These are phyloP conservation scores for Premnoplex brunnescens DNA, from an alignment of 2,797 vertebrate genomes.

Conservation along the genomic window DNA sequence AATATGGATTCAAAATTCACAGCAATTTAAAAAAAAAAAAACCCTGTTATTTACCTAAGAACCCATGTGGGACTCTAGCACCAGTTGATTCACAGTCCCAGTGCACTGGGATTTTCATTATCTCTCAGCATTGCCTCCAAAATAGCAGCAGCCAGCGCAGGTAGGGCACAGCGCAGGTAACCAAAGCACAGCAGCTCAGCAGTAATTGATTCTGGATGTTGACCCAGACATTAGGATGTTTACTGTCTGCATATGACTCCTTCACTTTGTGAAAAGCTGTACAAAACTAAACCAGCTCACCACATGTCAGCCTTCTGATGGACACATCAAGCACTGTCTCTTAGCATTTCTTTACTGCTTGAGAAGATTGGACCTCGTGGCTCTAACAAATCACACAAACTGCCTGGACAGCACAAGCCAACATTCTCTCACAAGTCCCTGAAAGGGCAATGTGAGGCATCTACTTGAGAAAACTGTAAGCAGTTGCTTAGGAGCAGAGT, in stretches of 20 bases:
- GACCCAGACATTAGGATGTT: conserved; percentile 21
- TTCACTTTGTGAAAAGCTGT: background rate
- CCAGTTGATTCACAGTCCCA: background rate
- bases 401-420: background rate
- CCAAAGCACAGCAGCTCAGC: background rate
- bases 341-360: background rate
- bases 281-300: background rate
- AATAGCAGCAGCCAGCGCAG: background rate
- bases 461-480: background rate
- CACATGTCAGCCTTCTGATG: background rate
- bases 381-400: background rate
- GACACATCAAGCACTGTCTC: background rate
- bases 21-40: background rate
- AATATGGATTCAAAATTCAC: background rate
- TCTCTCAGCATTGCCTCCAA: background rate
- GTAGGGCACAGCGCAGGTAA: background rate
- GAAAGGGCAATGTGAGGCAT: background rate
- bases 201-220: background rate
- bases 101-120: background rate
- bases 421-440: background rate
- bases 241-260: background rate
- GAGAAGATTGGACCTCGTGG: background rate
- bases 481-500: background rate
- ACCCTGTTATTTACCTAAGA: background rate
- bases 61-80: background rate